Evolutionary conservation across 2,888 invertebrate species (phyloP).

Genomic region (Drosophila koepferae): DNA sequence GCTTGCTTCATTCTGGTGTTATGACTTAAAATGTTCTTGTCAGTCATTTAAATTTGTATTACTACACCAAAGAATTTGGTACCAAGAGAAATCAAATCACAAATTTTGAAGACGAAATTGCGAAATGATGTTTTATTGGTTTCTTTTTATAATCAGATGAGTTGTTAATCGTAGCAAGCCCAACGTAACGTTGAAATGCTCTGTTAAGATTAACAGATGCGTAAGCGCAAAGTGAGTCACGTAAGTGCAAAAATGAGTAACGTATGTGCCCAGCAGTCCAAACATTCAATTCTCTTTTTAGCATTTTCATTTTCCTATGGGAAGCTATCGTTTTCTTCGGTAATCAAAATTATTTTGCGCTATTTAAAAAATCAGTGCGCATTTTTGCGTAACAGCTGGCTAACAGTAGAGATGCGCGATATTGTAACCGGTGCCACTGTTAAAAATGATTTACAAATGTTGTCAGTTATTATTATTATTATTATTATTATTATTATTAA

Average conservation of each 20-base stretch:
- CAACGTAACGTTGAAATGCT: slow-evolving; percentile 1
- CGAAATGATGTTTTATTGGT: slow-evolving; percentile 24
- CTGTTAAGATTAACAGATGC: slow-evolving; percentile 18
- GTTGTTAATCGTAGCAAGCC: slow-evolving; percentile 15
- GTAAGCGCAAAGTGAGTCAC: slow-evolving; percentile 20
- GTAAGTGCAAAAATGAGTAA: slow-evolving; percentile 17
- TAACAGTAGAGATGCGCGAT: slow-evolving; percentile 24
- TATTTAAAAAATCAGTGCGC: background rate
- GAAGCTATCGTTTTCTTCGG: background rate
- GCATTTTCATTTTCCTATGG: background rate
- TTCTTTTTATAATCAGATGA: slow-evolving; percentile 28
- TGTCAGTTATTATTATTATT: background rate
- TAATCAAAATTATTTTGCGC: background rate
- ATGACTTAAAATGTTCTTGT: background rate
- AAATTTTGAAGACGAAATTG: slow-evolving; percentile 17
- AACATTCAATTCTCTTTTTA: background rate
- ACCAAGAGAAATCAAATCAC: background rate
- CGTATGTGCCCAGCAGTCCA: slow-evolving; percentile 3
- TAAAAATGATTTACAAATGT: background rate
- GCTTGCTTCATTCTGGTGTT: background rate
- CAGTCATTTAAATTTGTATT: background rate
- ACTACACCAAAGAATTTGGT: background rate
- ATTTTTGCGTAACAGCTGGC: background rate
- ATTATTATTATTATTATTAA: background rate
- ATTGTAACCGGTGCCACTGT: background rate